phyloP scores from a whole-genome alignment of 2,888 invertebrate genomes.

The Synergus gifuensis region DNA sequence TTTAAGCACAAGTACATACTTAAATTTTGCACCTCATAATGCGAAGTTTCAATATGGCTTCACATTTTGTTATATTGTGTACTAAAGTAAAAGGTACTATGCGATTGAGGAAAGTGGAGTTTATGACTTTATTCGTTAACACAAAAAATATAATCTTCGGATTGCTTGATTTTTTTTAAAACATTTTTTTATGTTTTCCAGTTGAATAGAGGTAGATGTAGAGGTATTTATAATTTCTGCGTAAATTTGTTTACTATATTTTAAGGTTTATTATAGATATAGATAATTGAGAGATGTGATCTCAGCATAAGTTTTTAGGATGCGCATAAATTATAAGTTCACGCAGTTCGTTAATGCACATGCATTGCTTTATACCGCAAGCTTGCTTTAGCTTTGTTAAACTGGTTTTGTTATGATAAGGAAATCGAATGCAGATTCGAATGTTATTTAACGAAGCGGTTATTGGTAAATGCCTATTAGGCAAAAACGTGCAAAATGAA shows the following conservation, averaged over 20 bases:
- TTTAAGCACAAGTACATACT: neutral
- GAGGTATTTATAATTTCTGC: neutral
- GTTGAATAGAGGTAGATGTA: too few species aligned
- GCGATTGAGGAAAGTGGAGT: too few species aligned
- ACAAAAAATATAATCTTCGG: too few species aligned
- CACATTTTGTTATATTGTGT: too few species aligned
- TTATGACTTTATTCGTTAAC: too few species aligned
- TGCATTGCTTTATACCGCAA: neutral
- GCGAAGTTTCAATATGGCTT: neutral
- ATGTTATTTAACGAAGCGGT: slow-evolving; percentile 17
- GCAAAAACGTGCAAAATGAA: slow-evolving; percentile 27
- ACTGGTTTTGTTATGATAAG: slow-evolving; percentile 19
- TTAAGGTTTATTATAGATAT: neutral
- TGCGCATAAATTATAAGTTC: slow-evolving; percentile 9
- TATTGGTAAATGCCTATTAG: slow-evolving; percentile 19
- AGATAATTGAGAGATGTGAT: neutral
- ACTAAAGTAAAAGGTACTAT: too few species aligned
- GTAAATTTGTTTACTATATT: neutral
- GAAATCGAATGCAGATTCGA: slow-evolving; percentile 1
- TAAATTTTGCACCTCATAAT: neutral
- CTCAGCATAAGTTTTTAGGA: neutral
- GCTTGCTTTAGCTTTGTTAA: too few species aligned
- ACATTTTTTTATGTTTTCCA: too few species aligned
- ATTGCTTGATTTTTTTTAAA: too few species aligned
- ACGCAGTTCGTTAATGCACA: neutral